phyloP scores from a whole-genome alignment of 92 coral and sea anemone genomes.

The Palythoa heliodiscus region DNA sequence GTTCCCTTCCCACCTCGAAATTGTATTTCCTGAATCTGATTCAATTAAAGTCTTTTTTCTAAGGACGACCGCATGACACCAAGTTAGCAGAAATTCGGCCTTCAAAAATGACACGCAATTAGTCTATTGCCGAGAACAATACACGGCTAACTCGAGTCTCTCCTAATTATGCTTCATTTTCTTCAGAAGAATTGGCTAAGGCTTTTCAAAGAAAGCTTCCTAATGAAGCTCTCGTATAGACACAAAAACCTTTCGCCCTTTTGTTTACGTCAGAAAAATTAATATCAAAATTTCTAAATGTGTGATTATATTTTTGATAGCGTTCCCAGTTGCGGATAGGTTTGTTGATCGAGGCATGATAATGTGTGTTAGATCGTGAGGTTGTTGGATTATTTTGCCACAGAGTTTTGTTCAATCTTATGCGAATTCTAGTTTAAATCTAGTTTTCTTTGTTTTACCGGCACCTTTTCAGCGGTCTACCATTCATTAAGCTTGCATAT shows the following conservation, averaged over 20 bases:
- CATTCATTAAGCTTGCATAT: constrained; percentile 30
- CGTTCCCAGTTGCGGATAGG: background rate
- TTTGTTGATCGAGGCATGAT: background rate
- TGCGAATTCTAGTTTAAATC: constrained; percentile 12
- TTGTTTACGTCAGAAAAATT: constrained; percentile 39
- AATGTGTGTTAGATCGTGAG: background rate
- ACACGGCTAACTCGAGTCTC: constrained; percentile 51
- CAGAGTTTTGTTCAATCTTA: background rate
- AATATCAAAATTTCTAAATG: background rate
- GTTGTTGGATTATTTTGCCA: background rate
- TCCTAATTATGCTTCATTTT: constrained; percentile 65
- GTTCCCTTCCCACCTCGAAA: background rate
- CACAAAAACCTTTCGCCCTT: constrained; percentile 65
- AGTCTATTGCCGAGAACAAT: constrained; percentile 43
- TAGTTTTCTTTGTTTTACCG: constrained; percentile 22
- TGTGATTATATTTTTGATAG: background rate
- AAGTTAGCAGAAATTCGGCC: background rate
- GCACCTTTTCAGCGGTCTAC: constrained; percentile 23
- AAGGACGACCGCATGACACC: constrained; percentile 8
- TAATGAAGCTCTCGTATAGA: constrained; percentile 61
- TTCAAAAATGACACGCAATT: constrained; percentile 37
- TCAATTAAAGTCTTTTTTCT: constrained; percentile 37
- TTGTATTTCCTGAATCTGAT: constrained; percentile 9
- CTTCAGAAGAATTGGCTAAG: constrained; percentile 55
- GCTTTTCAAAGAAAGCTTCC: constrained; percentile 43